Evolutionary conservation across 1,140 invertebrate species (phyloP).

Genomic region (Steinernema khuongi): DNA sequence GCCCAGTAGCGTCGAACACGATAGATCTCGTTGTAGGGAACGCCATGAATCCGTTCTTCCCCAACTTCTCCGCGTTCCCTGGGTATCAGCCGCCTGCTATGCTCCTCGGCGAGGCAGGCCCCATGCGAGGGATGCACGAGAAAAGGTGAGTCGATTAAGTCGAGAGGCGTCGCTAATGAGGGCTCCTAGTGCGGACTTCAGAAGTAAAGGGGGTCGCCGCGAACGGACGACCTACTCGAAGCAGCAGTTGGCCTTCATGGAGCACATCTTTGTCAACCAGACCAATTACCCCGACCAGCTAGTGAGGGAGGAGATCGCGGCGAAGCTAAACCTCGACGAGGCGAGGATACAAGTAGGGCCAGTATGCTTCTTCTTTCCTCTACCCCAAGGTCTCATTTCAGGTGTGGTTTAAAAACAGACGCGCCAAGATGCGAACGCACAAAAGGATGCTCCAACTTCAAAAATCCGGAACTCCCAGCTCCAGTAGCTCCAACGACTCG

Average conservation of each 20-base stretch:
- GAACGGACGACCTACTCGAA: slow-evolving; percentile 92
- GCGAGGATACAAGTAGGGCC: slow-evolving; percentile 88
- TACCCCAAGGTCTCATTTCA: too few relatives aligned
- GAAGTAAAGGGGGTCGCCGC: slow-evolving; percentile 62
- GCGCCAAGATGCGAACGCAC: slow-evolving; percentile 68
- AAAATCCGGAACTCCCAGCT: background rate
- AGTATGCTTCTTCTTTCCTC: slow-evolving; percentile 39
- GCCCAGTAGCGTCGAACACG: too few relatives aligned
- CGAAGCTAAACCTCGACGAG: slow-evolving; percentile 91
- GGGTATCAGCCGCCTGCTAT: too few relatives aligned
- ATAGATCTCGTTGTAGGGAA: too few relatives aligned
- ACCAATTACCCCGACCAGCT: slow-evolving; percentile 96
- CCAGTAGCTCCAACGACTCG: background rate
- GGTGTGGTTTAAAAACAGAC: slow-evolving; percentile 96
- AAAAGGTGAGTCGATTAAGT: too few relatives aligned
- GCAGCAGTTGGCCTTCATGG: slow-evolving; percentile 84
- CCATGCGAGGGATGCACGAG: too few relatives aligned
- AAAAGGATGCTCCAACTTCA: background rate
- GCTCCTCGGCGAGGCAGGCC: too few relatives aligned
- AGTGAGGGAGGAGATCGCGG: slow-evolving; percentile 91
- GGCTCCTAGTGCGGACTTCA: background rate
- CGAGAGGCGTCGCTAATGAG: too few relatives aligned
- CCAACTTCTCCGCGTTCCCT: too few relatives aligned
- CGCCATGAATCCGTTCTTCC: too few relatives aligned
- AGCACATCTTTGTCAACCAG: slow-evolving; percentile 78